phyloP scores from a whole-genome alignment of 2,797 vertebrate genomes.

The Semotilus atromaculatus region DNA sequence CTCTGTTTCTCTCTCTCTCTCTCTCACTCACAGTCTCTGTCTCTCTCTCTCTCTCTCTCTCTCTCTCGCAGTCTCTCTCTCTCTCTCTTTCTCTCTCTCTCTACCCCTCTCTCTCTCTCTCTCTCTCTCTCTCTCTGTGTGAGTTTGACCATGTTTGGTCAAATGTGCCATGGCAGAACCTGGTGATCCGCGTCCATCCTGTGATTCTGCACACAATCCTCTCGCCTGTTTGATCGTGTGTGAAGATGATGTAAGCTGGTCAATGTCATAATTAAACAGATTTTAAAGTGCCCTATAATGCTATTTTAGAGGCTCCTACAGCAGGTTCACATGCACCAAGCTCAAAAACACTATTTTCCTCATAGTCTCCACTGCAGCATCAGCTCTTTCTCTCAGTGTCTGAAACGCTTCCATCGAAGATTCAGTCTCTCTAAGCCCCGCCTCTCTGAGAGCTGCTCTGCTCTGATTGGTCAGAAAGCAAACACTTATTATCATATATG shows the following conservation, averaged over 20 bases:
- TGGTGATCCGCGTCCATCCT: constrained; percentile 14
- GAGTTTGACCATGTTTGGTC: constrained; percentile 62
- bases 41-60: too few relatives aligned
- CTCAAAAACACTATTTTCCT: fast-evolving
- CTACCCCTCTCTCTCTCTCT: not conserved
- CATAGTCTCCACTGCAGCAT: not conserved
- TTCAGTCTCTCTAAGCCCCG: not conserved
- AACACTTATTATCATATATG: too few relatives aligned
- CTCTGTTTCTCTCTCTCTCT: too few relatives aligned
- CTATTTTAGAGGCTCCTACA: not conserved
- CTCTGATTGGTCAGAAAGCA: too few relatives aligned
- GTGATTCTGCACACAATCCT: constrained; percentile 29
- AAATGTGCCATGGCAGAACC: constrained; percentile 42
- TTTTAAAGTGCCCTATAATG: not conserved
- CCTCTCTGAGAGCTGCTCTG: too few relatives aligned
- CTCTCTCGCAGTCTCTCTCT: too few relatives aligned
- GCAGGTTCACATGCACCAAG: not conserved
- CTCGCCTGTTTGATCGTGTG: not conserved
- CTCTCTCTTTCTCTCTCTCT: too few relatives aligned
- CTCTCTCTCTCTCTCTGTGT: not conserved
- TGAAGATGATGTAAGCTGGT: not conserved
- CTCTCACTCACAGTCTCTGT: too few relatives aligned
- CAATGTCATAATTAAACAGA: too few relatives aligned
- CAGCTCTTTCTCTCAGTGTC: not conserved
- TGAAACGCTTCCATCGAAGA: not conserved